These are phyloP conservation scores for Verasper variegatus DNA, from an alignment of 2,113 vertebrate genomes.

Conservation along the genomic window DNA sequence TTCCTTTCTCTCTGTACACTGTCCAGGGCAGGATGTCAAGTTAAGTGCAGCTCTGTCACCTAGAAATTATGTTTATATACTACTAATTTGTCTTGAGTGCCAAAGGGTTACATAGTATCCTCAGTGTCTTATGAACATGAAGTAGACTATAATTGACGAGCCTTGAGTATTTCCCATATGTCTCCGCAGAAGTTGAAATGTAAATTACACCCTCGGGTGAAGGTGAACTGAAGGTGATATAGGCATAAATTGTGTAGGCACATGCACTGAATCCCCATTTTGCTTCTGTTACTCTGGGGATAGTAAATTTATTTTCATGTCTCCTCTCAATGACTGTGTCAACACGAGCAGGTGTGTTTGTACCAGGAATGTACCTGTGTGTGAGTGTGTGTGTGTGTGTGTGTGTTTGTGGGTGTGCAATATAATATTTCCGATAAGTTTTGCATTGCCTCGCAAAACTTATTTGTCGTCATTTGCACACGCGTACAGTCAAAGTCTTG, in stretches of 20 bases:
- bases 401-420: neutral
- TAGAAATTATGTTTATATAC: slow-evolving; percentile 60
- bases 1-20: slow-evolving; percentile 27
- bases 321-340: too few relatives aligned
- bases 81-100: slow-evolving; percentile 62
- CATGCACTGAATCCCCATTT: slow-evolving; percentile 22
- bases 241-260: slow-evolving; percentile 36
- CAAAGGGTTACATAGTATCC: slow-evolving; percentile 45
- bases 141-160: slow-evolving; percentile 57
- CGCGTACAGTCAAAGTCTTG: too few relatives aligned
- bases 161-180: slow-evolving; percentile 56
- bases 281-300: slow-evolving; percentile 1
- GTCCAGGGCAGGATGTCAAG: slow-evolving; percentile 44
- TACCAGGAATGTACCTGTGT: neutral
- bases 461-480: too few relatives aligned
- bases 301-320: slow-evolving; percentile 12
- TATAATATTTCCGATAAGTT: too few relatives aligned
- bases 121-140: slow-evolving; percentile 49
- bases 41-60: slow-evolving; percentile 48
- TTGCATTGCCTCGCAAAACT: too few relatives aligned
- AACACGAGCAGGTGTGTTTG: slow-evolving; percentile 10
- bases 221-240: slow-evolving; percentile 62
- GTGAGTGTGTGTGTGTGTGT: neutral
- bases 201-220: slow-evolving; percentile 66
- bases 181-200: slow-evolving; percentile 56